Evolutionary conservation across 2,797 vertebrate genomes (phyloP), one percentile per base, ranked within the genome.

Genomic region (Odontamblyopus lacepedii): DNA sequence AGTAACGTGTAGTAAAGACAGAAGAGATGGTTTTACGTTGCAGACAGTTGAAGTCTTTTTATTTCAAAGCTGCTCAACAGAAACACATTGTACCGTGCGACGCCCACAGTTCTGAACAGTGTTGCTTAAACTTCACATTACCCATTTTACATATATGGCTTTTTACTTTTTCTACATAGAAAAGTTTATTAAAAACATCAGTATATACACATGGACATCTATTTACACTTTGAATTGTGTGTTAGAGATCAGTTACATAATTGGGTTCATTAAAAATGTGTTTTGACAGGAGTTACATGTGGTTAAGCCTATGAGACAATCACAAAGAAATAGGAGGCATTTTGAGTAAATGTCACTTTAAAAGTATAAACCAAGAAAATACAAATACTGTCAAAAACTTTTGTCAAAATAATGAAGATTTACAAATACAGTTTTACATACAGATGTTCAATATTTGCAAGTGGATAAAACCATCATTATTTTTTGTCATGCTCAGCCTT

Each of bases 171-270:
- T 92, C 92, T 91, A 93, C 90, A 93, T 93, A 93, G 91, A 94
- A 95, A 94, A 93, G 92, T 89, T 83, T 77, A 88, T 92, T 94
- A 94, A 95, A 95, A 95, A 93, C 93, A 90, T 93, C 91, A 92
- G 90, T 94, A 94, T 95, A 86, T 95, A 94, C 91, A 95, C 85
- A 92, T 87, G 92, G 93, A 95, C 90, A 89, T 92, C 92, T 83
- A 95, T 95, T 93, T 95, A 95, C 94, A 95, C 72, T 76, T 86
- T 77, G 81, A 79, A 85, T 80, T 80, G 77, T 72, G 72, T 76
- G 80, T 89, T 78, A 82, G 74, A 85, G 48, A 67, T 67, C 74
- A 53, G 76, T 84, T 84, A 86, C 79, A 85, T 85, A 73, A 74
- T 83, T 80, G 73, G 79, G 85, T 78, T 75, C 13, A 70, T 77